Base-by-base conservation (phyloP, 2,888 invertebrate genomes). In the Drosophila prolongata region DNA sequence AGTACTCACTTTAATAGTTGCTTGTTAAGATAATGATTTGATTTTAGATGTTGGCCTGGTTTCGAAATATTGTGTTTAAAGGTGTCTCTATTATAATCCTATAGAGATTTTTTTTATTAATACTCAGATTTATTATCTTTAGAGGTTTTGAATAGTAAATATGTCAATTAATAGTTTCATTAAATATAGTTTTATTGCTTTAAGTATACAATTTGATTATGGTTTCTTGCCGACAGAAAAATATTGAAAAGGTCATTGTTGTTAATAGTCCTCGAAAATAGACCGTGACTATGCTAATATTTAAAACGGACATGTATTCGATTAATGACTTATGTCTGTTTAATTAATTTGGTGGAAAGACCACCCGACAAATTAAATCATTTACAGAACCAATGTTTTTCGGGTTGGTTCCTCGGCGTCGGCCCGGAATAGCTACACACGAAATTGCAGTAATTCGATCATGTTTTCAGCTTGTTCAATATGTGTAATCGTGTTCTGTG, bases 401-500 rank as follows among this genome's bases (percentile, higher is more conserved):
- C 9, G 37, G 24, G 14, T 35, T 56, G 34, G 40, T 59, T 52
- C 46, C 14, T 24, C 30, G n/a, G 40, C 14, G 43, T 55, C 34
- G 43, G 34, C 19, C 34, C 27, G 43, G 35, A 71, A 47, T 47
- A 35, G 40, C 66, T 64, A 40, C 65, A 74, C 55, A 64, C 75
- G 55, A 55, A 65, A 71, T 47, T 43, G 75, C 56, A 71, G 71
- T 76, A 79, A 76, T 66, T 79, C 47, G 57, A 66, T 71, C 79
- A 71, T 76, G 79, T 77, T 76, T 75, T 38, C 64, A 56, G 61
- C 62, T 59, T 76, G 77, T 77, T 66, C 52, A 74, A 75, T 75
- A 76, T 78, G 60, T 68, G 76, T 78, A 78, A 70, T 78, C 59
- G 70, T 57, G 72, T 79, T 77, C 67, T 66, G 65, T 65, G 70